Evolutionary conservation across 2,888 invertebrate species (phyloP), one percentile per base, ranked within the genome.

Genomic region (Hydroisotoma schaefferi): DNA sequence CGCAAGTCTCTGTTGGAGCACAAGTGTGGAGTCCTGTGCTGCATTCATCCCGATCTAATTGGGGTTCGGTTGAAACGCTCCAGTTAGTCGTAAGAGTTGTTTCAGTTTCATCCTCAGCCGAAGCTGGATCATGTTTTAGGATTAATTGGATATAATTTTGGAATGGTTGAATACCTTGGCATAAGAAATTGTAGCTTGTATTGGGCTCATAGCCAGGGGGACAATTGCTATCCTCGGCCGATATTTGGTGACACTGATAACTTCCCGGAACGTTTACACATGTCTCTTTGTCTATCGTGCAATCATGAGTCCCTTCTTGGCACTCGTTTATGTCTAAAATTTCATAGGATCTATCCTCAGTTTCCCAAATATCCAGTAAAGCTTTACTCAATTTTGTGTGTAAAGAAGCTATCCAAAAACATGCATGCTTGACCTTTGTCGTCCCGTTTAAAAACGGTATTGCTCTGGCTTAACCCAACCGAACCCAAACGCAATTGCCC

Each of bases 21-120:
- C 81, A 81, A 48, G 76, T 74, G 59, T 86, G 80, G 52, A 81
- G 78, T 27, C 84, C 83, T 37, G 81, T 78, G 1, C 80, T 78
- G 73, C 91, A 90, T 76, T 91, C 91, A 75, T 90, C 85, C 1
- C 63, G 52, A 33, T 71, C 71, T 70, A 37, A 20, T n/a, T n/a
- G n/a, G n/a, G n/a, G n/a, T n/a, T n/a, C n/a, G n/a, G n/a, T n/a
- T n/a, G n/a, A 29, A 28, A 20, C 4, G 25, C 12, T 23, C 5
- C 20, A 52, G 28, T 47, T 23, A 47, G n/a, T 23, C 22, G 6
- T 47, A n/a, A 43, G n/a, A n/a, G n/a, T n/a, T n/a, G n/a, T n/a
- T n/a, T n/a, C n/a, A n/a, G n/a, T n/a, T n/a, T n/a, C n/a, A n/a
- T n/a, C n/a, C n/a, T n/a, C n/a, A n/a, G n/a, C n/a, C n/a, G n/a